Evolutionary conservation across 1,140 invertebrate genomes (phyloP), one percentile per base, ranked within the genome.

Genomic region (Drosophila cardini): DNA sequence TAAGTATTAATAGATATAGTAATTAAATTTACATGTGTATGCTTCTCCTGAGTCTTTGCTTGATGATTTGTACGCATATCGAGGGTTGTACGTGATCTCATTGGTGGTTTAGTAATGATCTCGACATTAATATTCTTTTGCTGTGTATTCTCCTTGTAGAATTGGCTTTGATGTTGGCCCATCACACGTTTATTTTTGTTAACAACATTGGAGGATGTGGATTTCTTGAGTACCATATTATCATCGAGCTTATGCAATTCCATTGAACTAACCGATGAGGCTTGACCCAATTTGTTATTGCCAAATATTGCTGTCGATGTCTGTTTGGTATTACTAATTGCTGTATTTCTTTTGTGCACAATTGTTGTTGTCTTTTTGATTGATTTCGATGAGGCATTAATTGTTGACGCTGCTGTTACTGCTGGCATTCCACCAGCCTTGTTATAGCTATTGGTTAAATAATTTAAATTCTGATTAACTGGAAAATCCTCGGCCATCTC

Each of bases 181-280:
- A 89, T 78, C 2, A 64, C 26, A 1, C 90, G 82, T 26, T 91
- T 91, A 45, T 87, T 83, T 26, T 86, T 80, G 11, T 90, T 91
- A 9, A 91, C 82, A 26, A 90, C 78, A 43, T 87, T 89, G 34
- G 90, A 81, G 0, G 91, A 90, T 13, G 87, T 77, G 0, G 90
- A 86, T 60, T 92, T 92, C 53, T 90, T 92, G 0, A 91, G 50
- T 32, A 91, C 40, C 87, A 92, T 87, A 58, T 91, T 91, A 52
- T 92, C 91, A 57, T 92, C 91, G 6, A 92, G 73, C 74, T 91
- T 91, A 58, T 92, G 90, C 72, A 92, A 55, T 56, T 92, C 91
- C 77, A 90, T 91, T 5, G 90, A 91, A 48, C 91, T 92, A 11
- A 92, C 80, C 43, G 91, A 92, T 3, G 90, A 90, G 7, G 91